Percentiles rank a stretch among this genome's conserved stretches.
phyloP scores from a whole-genome alignment of 2,113 vertebrate genomes.

The Paramormyrops kingsleyae region DNA sequence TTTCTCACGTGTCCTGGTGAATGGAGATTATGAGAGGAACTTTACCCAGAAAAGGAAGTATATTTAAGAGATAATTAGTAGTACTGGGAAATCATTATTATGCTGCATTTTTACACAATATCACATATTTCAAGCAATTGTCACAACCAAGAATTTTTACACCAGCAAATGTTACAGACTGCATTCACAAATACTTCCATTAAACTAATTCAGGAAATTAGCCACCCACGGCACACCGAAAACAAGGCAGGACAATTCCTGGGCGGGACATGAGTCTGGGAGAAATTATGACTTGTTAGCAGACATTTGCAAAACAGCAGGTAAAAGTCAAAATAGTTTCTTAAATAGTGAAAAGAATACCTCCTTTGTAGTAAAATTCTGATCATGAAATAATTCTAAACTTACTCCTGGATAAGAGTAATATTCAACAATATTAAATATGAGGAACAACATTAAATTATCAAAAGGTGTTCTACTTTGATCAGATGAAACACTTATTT shows the following conservation, averaged over 20 bases:
- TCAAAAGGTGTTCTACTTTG: neutral
- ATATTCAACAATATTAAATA: neutral
- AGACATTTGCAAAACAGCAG: neutral
- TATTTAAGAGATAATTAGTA: neutral
- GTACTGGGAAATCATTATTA: neutral
- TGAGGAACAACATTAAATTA: neutral
- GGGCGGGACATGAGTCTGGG: neutral
- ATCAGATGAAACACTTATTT: neutral
- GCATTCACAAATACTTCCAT: neutral
- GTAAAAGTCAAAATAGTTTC: neutral
- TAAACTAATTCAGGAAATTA: neutral
- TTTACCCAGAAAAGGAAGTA: neutral
- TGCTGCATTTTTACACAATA: neutral
- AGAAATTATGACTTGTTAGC: neutral
- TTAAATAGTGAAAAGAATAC: neutral
- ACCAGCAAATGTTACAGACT: neutral
- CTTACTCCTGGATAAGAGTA: neutral
- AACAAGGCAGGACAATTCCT: neutral
- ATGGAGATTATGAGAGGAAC: neutral
- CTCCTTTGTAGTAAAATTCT: neutral
- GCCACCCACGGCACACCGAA: neutral
- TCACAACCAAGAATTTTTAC: neutral
- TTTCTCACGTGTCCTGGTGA: neutral
- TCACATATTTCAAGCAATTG: neutral
- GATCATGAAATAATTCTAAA: too few relatives aligned